Evolutionary conservation across 92 coral and sea anemone species (phyloP).

Genomic region (Hydrozoanthus gracilis): DNA sequence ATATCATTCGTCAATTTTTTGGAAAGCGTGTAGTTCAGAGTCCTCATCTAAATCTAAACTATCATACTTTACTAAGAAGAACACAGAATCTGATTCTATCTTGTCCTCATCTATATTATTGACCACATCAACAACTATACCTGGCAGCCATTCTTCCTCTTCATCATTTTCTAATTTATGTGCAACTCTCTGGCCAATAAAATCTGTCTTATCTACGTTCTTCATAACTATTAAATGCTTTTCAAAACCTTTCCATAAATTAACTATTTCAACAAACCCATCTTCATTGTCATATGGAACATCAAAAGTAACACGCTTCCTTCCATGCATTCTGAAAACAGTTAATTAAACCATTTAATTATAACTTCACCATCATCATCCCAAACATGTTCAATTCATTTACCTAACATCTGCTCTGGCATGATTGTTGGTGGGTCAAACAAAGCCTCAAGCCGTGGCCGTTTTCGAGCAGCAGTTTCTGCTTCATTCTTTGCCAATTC

Average conservation of each 20-base stretch:
- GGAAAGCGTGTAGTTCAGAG: slow-evolving; percentile 23
- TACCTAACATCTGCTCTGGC: slow-evolving; percentile 22
- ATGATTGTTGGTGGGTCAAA: slow-evolving; percentile 31
- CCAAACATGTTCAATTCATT: slow-evolving; percentile 17
- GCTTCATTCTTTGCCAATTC: slow-evolving; percentile 23
- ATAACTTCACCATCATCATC: not conserved
- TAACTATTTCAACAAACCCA: slow-evolving; percentile 14
- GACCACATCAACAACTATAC: slow-evolving; percentile 25
- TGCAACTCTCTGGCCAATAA: slow-evolving; percentile 18
- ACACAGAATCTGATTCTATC: not conserved
- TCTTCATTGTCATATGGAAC: slow-evolving; percentile 31
- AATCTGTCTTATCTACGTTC: slow-evolving; percentile 16
- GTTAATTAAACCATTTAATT: slow-evolving; percentile 23
- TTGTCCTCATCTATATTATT: not conserved
- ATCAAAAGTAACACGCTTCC: slow-evolving; percentile 27
- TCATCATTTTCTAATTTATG: slow-evolving; percentile 46
- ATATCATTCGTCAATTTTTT: slow-evolving; percentile 24
- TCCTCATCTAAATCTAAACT: slow-evolving; percentile 22
- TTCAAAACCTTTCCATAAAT: slow-evolving; percentile 27
- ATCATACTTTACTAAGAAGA: slow-evolving; percentile 24
- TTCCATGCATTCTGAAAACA: slow-evolving; percentile 25
- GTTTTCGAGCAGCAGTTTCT: slow-evolving; percentile 26
- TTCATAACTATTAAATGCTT: slow-evolving; percentile 2
- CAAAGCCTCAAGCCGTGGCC: slow-evolving; percentile 26
- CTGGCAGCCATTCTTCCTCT: slow-evolving; percentile 28